Evolutionary conservation across 2,888 invertebrate species (phyloP).

Genomic region (Celastrina argiolus): DNA sequence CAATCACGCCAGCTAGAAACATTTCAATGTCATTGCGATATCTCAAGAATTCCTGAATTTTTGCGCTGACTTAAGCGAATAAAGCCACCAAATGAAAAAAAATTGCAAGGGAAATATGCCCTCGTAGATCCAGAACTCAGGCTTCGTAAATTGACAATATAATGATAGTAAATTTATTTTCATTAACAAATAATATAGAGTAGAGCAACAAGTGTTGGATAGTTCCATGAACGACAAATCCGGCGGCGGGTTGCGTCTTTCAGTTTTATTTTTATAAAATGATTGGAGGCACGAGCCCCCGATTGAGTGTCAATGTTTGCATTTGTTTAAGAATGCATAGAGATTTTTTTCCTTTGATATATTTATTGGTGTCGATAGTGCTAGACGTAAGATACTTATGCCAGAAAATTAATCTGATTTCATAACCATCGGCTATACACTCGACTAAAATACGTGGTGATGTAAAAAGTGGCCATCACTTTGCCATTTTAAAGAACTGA

Average conservation of each 20-base stretch:
- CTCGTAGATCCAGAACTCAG: neutral
- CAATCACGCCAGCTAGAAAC: neutral
- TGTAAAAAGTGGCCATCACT: slow-evolving; percentile 42
- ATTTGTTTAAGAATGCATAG: slow-evolving; percentile 72
- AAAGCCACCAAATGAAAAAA: too few species aligned
- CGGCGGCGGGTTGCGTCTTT: slow-evolving; percentile 62
- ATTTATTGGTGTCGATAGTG: slow-evolving; percentile 42
- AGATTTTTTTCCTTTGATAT: slow-evolving; percentile 46
- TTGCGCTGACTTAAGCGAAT: neutral
- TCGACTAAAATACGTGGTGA: slow-evolving; percentile 41
- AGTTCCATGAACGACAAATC: slow-evolving; percentile 22
- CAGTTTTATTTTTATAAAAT: slow-evolving; percentile 59
- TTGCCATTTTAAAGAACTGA: slow-evolving; percentile 31
- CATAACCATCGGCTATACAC: slow-evolving; percentile 31
- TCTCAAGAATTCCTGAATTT: neutral
- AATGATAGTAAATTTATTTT: neutral
- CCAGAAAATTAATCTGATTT: neutral
- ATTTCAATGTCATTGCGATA: neutral
- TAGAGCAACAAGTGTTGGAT: neutral
- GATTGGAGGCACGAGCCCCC: slow-evolving; percentile 50
- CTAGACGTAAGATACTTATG: slow-evolving; percentile 40
- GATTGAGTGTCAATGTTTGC: slow-evolving; percentile 54
- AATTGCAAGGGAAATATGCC: neutral
- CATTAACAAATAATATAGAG: neutral
- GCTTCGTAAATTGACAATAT: neutral